These are phyloP conservation scores for Phylloscopus trochiloides DNA, from an alignment of 2,113 vertebrate genomes.

Conservation along the genomic window DNA sequence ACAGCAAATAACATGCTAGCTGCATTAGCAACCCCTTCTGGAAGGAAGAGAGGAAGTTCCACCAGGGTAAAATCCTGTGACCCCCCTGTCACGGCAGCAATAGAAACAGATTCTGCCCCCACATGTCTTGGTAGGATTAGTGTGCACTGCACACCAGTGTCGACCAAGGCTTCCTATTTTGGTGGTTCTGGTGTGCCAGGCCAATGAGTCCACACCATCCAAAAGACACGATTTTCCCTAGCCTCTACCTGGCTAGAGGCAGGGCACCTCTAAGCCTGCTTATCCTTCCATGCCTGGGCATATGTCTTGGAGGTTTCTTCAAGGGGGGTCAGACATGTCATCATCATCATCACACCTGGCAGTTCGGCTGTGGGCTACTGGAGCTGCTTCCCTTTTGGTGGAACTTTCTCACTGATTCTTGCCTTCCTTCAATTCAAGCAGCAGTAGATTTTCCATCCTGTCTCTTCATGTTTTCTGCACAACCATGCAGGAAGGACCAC, in stretches of 20 bases:
- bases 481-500: rapidly evolving
- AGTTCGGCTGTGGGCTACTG: rapidly evolving
- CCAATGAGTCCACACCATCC: too few species aligned
- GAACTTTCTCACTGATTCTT: neutral
- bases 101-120: neutral
- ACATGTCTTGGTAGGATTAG: neutral
- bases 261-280: neutral
- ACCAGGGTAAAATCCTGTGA: neutral
- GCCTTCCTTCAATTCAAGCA: neutral
- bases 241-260: neutral
- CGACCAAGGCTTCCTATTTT: rapidly evolving
- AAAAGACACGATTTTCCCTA: rapidly evolving
- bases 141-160: rapidly evolving
- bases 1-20: neutral
- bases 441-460: neutral
- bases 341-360: neutral
- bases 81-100: neutral
- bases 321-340: rapidly evolving
- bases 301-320: neutral
- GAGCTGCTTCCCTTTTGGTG: too few species aligned
- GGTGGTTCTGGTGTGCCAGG: neutral
- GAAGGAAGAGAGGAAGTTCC: neutral
- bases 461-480: neutral
- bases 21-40: neutral
- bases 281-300: neutral